These are phyloP conservation scores for Ceratoteleas bidentatus DNA, from an alignment of 1,140 invertebrate species.

Conservation along the genomic window DNA sequence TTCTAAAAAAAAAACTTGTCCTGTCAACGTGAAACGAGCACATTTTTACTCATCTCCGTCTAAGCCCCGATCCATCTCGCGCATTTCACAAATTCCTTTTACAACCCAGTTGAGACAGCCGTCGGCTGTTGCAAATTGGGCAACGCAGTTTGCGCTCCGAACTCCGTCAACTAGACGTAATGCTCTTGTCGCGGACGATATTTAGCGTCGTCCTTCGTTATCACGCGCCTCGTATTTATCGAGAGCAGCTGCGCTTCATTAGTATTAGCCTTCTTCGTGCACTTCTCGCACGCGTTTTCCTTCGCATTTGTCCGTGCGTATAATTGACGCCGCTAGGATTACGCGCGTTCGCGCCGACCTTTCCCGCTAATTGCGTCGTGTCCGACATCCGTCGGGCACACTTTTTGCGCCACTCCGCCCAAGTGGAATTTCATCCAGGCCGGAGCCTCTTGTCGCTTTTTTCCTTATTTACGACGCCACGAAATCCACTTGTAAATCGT, in stretches of 20 bases:
- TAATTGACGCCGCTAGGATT: conserved; percentile 45
- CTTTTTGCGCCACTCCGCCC: not conserved
- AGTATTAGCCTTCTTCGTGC: conserved; percentile 53
- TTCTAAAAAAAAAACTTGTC: no score
- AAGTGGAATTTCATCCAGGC: not conserved
- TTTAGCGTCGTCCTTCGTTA: conserved; percentile 60
- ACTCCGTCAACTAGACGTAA: conserved; percentile 37
- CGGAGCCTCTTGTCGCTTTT: not conserved
- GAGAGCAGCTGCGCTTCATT: conserved; percentile 61
- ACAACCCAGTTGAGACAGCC: no score
- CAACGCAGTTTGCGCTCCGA: conserved; percentile 10
- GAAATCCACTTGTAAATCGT: no score
- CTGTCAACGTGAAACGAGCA: no score
- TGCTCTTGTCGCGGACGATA: conserved; percentile 38
- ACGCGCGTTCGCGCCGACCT: conserved; percentile 4
- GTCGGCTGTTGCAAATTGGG: not conserved
- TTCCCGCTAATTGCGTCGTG: conserved; percentile 42
- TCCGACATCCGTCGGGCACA: conserved; percentile 4
- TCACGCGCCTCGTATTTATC: conserved; percentile 51
- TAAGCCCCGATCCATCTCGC: no score
- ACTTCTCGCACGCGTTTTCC: conserved; percentile 41
- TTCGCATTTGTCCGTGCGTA: conserved; percentile 49
- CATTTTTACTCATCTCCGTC: no score
- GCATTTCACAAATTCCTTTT: no score
- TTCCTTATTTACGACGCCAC: no score